These are phyloP conservation scores for Rhynchotus rufescens DNA, from an alignment of 2,797 vertebrate genomes.

Conservation along the genomic window DNA sequence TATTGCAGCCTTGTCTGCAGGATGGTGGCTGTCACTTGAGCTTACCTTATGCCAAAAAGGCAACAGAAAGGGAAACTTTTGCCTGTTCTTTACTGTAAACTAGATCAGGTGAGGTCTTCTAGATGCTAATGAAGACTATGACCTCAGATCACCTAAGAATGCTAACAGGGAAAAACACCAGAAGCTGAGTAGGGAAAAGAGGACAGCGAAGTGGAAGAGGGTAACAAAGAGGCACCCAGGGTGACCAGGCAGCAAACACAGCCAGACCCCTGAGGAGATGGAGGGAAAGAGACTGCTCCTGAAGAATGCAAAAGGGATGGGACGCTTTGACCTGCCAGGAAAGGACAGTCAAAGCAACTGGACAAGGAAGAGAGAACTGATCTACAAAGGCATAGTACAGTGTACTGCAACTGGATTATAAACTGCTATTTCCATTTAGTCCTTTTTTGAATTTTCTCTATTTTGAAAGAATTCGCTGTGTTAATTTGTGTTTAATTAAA, in stretches of 20 bases:
- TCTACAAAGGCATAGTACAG: no score
- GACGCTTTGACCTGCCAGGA: background rate
- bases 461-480: background rate
- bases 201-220: no score
- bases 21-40: background rate
- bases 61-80: background rate
- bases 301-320: background rate
- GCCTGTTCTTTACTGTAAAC: background rate
- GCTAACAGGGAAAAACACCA: background rate
- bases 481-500: background rate
- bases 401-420: background rate
- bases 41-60: background rate
- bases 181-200: background rate
- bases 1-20: background rate
- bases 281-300: background rate
- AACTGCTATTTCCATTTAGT: background rate
- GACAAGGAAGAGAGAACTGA: background rate
- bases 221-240: background rate
- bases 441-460: background rate
- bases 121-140: background rate
- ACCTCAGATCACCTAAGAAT: background rate
- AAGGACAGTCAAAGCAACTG: background rate
- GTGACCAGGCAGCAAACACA: background rate
- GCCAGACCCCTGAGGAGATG: no score
- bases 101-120: no score